A percentile compares a stretch with the other conserved stretches of the same genome.
These are phyloP conservation scores for Alligator sinensis DNA, from an alignment of 2,113 vertebrate genomes.

Conservation along the genomic window DNA sequence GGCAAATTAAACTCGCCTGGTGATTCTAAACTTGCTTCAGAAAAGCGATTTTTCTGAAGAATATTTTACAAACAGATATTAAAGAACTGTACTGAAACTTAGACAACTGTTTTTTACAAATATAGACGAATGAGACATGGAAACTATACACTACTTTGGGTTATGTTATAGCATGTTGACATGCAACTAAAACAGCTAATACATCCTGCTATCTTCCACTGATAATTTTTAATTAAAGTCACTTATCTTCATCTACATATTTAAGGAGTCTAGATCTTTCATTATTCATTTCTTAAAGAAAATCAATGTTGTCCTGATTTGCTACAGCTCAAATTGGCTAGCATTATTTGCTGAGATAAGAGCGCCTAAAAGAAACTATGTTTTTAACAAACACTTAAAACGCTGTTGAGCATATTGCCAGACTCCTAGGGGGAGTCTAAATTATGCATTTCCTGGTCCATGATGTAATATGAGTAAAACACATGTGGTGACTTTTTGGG, in stretches of 20 bases:
- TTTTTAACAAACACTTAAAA: conserved; percentile 46
- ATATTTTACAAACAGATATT: not conserved
- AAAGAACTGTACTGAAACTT: not conserved
- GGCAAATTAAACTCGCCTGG: not conserved
- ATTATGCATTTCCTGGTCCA: conserved; percentile 9
- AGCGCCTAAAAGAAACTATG: conserved; percentile 42
- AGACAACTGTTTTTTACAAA: not conserved
- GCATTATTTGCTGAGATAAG: conserved; percentile 39
- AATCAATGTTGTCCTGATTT: conserved; percentile 72
- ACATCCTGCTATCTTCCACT: conserved; percentile 51
- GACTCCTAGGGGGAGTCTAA: not conserved
- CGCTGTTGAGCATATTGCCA: not conserved
- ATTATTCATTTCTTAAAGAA: conserved; percentile 74
- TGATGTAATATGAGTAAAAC: not conserved
- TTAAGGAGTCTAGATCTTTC: conserved; percentile 61
- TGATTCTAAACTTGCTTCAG: too few species aligned
- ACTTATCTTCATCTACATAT: conserved; percentile 74
- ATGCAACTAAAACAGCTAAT: conserved; percentile 52
- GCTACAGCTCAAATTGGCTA: conserved; percentile 37
- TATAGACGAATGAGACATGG: not conserved
- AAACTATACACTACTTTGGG: not conserved
- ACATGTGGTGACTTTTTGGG: not conserved
- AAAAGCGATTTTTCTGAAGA: not conserved
- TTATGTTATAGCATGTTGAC: conserved; percentile 44
- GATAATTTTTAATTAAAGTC: conserved; percentile 73